phyloP scores from a whole-genome alignment of 2,888 invertebrate species.

The Parapristionchus giblindavisi region DNA sequence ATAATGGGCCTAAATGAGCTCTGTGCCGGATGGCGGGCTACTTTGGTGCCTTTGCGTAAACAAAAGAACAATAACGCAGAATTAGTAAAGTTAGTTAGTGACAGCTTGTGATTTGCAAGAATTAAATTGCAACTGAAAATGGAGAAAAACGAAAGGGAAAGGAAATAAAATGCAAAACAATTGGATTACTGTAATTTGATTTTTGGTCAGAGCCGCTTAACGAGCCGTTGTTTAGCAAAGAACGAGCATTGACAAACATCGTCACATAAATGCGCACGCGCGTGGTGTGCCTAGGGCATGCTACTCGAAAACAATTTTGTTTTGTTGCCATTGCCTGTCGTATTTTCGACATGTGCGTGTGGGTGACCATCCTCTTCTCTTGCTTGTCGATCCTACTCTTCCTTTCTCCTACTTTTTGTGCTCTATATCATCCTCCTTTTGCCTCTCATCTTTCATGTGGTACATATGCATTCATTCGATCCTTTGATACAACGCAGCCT shows the following conservation, averaged over 20 bases:
- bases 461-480: not conserved
- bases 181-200: constrained; percentile 10
- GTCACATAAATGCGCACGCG: constrained; percentile 6
- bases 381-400: not conserved
- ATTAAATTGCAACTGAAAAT: not conserved
- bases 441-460: not conserved
- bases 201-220: too few relatives aligned
- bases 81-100: not conserved
- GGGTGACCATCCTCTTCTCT: not conserved
- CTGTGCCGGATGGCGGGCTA: not conserved
- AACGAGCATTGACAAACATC: not conserved
- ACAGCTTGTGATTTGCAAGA: too few relatives aligned
- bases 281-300: constrained; percentile 10
- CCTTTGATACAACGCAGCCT: too few relatives aligned
- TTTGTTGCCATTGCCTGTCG: constrained; percentile 15
- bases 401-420: not conserved
- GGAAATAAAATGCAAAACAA: not conserved
- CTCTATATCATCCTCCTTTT: constrained; percentile 19
- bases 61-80: not conserved
- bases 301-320: constrained; percentile 1
- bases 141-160: not conserved
- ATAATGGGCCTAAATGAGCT: not conserved
- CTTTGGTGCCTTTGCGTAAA: too few relatives aligned
- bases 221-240: not conserved
- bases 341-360: too few relatives aligned